Evolutionary conservation across 2,888 invertebrate genomes (phyloP).

Genomic region (Globia sparganii): DNA sequence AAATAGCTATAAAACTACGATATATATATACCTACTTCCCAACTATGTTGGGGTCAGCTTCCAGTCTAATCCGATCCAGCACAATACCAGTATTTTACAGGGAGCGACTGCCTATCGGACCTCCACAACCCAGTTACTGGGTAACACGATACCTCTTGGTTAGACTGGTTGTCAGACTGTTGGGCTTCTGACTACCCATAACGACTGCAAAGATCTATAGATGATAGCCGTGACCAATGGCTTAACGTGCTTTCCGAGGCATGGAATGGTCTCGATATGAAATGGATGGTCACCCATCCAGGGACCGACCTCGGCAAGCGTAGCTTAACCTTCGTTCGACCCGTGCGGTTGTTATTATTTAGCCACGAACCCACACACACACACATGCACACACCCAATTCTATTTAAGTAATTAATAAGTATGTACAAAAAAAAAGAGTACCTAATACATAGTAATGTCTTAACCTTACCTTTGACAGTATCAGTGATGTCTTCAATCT

Average conservation of each 20-base stretch:
- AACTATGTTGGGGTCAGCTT: background rate
- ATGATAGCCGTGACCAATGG: background rate
- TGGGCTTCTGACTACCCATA: background rate
- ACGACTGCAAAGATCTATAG: background rate
- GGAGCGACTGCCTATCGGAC: background rate
- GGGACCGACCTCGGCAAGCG: background rate
- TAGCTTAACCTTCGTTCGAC: background rate
- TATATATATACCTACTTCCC: background rate
- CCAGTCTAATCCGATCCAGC: background rate
- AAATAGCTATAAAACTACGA: background rate
- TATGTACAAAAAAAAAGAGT: background rate
- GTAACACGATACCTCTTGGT: background rate
- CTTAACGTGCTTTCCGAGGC: background rate
- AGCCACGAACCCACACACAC: background rate
- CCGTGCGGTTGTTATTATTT: background rate
- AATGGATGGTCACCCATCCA: background rate
- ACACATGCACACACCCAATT: background rate
- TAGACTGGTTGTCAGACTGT: background rate
- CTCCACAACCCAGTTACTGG: background rate
- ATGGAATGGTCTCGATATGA: background rate
- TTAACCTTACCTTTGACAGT: slow-evolving; percentile 81
- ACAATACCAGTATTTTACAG: background rate
- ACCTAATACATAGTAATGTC: background rate
- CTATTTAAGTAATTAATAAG: too few species aligned
- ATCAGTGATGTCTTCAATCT: slow-evolving; percentile 81